A percentile compares a stretch with the other conserved stretches of the same genome.
Conservation (phyloP, 2,797 vertebrate species). For the Hephaestus fuliginosus region DNA sequence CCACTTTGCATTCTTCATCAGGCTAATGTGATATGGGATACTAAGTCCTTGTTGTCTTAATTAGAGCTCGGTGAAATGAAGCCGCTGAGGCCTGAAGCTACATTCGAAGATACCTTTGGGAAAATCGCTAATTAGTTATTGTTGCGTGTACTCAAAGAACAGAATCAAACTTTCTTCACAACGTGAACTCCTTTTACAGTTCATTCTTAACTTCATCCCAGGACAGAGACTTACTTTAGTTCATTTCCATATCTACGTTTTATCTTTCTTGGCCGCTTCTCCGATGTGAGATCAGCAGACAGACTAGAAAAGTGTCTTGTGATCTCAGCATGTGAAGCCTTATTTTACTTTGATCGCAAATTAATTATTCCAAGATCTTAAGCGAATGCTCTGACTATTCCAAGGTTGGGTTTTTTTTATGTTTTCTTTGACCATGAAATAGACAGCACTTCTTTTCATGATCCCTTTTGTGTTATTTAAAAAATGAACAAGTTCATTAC, state of each 20-base stretch:
- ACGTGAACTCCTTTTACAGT: neutral
- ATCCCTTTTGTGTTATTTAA: neutral
- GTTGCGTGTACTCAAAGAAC: constrained; percentile 41
- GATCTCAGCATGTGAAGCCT: neutral
- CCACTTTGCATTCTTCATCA: constrained; percentile 38
- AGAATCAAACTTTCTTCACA: constrained; percentile 29
- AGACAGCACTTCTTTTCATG: neutral
- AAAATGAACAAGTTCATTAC: neutral
- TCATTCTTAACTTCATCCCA: constrained; percentile 8
- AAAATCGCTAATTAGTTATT: constrained; percentile 57
- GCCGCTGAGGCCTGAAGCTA: constrained; percentile 34
- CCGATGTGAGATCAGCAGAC: neutral
- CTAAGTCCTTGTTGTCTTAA: constrained; percentile 65
- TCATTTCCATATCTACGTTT: neutral
- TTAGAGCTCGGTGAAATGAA: constrained; percentile 61
- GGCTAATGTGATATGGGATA: constrained; percentile 38
- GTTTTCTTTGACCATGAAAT: neutral
- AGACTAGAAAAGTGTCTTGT: neutral
- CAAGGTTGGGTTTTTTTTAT: neutral
- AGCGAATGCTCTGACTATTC: neutral
- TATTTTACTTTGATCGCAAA: constrained; percentile 4
- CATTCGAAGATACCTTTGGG: constrained; percentile 30
- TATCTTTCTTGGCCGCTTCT: neutral
- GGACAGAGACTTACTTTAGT: neutral
- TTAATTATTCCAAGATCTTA: neutral